Evolutionary conservation across 2,888 invertebrate genomes (phyloP), one percentile per base, ranked within the genome.

Genomic region (Ligdia adustata): DNA sequence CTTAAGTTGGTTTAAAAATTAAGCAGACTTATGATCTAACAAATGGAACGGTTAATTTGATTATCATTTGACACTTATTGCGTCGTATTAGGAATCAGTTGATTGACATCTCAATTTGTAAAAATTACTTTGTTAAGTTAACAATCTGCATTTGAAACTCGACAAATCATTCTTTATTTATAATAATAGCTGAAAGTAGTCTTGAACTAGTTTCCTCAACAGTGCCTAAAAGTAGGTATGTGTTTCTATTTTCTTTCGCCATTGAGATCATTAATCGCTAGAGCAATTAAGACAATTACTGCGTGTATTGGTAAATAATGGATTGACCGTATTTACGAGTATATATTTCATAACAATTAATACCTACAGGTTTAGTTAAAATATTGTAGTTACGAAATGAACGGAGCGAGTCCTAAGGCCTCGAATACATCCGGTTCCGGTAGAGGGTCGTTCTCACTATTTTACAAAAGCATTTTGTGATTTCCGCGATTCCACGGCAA

Each of bases 381-480:
- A 13, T 35, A 28, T 15, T 7, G 22, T 34, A 4, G 45, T 33
- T 44, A 38, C 46, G 52, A 40, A 59, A 45, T 34, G 48, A 50
- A 51, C 50, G 48, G 43, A 50, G 45, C 44, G 40, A 65, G 69
- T 68, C 69, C 69, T 74, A 71, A 80, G 80, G 69, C 86, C 85
- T 82, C 81, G 76, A 63, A 54, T 57, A 66, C 64, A 76, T 89
- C 89, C 89, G 88, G 82, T 76, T 82, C 72, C 75, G 74, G 56
- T 60, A 64, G 80, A 82, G 81, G 83, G 83, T 78, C 83, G 78
- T 84, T 87, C 87, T 81, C 82, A 82, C 82, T 78, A 64, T n/a
- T 57, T 66, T 75, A 78, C 74, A 79, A n/a, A 22, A 22, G 69
- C 66, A 77, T 79, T 81, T 75, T 73, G 66, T 76, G 66, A 73